Conservation (phyloP, 2,888 invertebrate species). For the Ferrisia virgata region DNA sequence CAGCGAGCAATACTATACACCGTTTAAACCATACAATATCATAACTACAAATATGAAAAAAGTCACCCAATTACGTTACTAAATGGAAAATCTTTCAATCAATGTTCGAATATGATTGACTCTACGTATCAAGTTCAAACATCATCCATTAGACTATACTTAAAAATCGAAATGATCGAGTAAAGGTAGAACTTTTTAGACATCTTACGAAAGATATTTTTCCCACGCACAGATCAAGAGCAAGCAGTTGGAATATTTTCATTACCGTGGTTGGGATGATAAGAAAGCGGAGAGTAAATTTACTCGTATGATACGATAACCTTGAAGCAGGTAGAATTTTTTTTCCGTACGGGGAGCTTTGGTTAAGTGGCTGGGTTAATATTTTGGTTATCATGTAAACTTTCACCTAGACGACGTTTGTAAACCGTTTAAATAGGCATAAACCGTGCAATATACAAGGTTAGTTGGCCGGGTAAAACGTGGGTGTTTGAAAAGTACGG, state of each 20-base stretch:
- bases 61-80: too few relatives aligned
- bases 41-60: too few relatives aligned
- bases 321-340: slow-evolving; percentile 8
- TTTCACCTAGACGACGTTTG: slow-evolving; percentile 18
- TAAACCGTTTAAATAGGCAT: slow-evolving; percentile 32
- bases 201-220: too few relatives aligned
- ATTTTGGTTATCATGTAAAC: slow-evolving; percentile 11
- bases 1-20: too few relatives aligned
- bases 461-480: slow-evolving; percentile 38
- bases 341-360: not conserved
- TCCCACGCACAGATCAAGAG: slow-evolving; percentile 23
- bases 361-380: not conserved
- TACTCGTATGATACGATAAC: not conserved
- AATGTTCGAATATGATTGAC: too few relatives aligned
- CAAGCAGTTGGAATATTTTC: not conserved
- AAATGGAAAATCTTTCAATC: too few relatives aligned
- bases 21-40: too few relatives aligned
- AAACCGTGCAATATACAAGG: slow-evolving; percentile 38
- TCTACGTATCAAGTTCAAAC: too few relatives aligned
- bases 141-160: too few relatives aligned
- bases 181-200: not conserved
- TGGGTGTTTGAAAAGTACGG: slow-evolving; percentile 26
- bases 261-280: not conserved
- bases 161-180: too few relatives aligned
- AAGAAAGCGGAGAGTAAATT: not conserved